phyloP scores from a whole-genome alignment of 2,888 invertebrate species.

The Acanthacorydalis orientalis region DNA sequence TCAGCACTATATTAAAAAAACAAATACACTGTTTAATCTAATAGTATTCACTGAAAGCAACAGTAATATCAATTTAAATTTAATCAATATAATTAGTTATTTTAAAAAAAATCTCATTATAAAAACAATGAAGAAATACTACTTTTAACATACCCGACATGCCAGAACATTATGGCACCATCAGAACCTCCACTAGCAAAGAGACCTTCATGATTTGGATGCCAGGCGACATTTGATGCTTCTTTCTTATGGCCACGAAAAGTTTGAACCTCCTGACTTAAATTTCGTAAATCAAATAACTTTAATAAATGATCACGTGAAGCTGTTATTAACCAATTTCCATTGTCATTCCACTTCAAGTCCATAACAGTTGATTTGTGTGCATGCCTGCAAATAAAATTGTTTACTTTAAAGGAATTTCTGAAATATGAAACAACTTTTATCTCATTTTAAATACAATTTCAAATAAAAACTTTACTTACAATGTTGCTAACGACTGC shows the following conservation, averaged over 20 bases:
- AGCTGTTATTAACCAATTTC: conserved; percentile 98
- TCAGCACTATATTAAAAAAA: conserved; percentile 48
- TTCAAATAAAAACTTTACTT: conserved; percentile 23
- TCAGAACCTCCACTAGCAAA: conserved; percentile 98
- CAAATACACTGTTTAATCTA: too few relatives aligned
- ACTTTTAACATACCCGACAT: conserved; percentile 59
- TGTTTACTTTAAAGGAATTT: background rate
- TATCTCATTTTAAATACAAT: background rate
- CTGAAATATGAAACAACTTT: background rate
- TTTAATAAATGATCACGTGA: conserved; percentile 94
- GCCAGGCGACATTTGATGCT: conserved; percentile 94
- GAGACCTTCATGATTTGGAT: conserved; percentile 91
- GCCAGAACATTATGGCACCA: conserved; percentile 97
- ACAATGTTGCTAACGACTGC: conserved; percentile 84
- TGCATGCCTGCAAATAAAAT: conserved; percentile 52
- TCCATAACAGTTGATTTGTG: conserved; percentile 99
- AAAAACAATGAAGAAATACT: background rate
- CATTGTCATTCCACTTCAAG: conserved; percentile 97
- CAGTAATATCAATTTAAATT: too few relatives aligned
- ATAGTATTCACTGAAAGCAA: too few relatives aligned
- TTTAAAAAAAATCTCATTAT: background rate
- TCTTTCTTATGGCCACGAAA: conserved; percentile 99
- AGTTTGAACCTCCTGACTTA: conserved; percentile 88
- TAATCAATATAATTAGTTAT: background rate
- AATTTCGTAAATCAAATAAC: conserved; percentile 91